phyloP scores from a whole-genome alignment of 1,140 invertebrate species.

The Ooceraea biroi region DNA sequence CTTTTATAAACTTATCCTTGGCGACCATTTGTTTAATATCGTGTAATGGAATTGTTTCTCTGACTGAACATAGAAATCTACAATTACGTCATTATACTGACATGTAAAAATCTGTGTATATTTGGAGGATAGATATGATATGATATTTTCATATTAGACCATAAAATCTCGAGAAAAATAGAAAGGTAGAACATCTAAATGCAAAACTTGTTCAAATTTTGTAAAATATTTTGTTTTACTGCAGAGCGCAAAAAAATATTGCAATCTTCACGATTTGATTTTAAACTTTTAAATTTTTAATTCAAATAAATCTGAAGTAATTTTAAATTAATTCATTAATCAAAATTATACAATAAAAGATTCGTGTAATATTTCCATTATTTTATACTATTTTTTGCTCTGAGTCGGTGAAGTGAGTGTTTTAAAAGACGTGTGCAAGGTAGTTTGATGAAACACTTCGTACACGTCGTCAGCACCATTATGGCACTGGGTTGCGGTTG shows the following conservation, averaged over 20 bases:
- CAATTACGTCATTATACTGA: background rate
- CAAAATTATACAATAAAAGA: background rate
- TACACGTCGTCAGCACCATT: background rate
- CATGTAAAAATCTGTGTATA: background rate
- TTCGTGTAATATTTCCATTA: background rate
- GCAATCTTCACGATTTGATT: background rate
- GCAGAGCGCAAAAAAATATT: background rate
- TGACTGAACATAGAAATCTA: background rate
- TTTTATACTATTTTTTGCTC: background rate
- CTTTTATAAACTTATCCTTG: background rate
- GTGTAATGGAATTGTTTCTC: background rate
- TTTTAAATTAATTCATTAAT: too few relatives aligned
- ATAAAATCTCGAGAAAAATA: constrained; percentile 9
- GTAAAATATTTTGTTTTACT: background rate
- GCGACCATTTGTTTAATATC: background rate
- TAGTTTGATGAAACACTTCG: constrained; percentile 10
- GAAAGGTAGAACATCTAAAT: background rate
- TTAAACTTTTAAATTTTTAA: background rate
- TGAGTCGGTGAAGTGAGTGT: background rate
- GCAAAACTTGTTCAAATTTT: background rate
- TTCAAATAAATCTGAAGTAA: too few relatives aligned
- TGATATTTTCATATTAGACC: background rate
- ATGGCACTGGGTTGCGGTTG: constrained; percentile 40
- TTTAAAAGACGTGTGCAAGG: background rate
- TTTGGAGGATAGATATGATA: background rate